Conservation (phyloP, 2,113 vertebrate species). For the Emydura subglobosa region DNA sequence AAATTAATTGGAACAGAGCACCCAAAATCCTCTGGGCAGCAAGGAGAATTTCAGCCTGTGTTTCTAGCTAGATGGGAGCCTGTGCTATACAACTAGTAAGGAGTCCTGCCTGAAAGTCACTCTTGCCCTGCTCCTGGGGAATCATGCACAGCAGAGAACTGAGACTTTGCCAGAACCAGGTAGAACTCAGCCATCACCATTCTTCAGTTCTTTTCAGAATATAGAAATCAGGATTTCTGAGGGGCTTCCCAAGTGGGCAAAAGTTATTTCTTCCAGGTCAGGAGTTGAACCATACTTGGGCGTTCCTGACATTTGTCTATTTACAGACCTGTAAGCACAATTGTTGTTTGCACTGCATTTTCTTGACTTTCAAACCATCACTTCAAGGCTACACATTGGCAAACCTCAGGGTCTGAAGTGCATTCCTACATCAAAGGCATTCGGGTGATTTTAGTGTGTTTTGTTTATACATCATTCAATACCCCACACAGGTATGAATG, state of each 20-base stretch:
- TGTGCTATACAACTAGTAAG: neutral
- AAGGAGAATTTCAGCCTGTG: neutral
- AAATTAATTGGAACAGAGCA: constrained; percentile 68
- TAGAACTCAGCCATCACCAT: neutral
- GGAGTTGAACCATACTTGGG: neutral
- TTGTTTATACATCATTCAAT: neutral
- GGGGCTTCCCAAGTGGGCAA: constrained; percentile 36
- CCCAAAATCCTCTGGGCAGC: constrained; percentile 9
- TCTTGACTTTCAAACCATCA: constrained; percentile 19
- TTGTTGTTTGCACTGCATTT: constrained; percentile 3
- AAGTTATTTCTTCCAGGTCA: neutral
- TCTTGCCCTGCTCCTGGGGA: neutral
- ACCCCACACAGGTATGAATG: neutral
- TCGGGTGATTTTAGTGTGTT: neutral
- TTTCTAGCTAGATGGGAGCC: neutral
- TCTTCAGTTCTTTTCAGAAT: constrained; percentile 9
- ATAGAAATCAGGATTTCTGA: constrained; percentile 5
- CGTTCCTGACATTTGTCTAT: neutral
- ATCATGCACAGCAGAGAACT: neutral
- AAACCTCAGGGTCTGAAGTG: neutral
- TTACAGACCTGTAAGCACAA: neutral
- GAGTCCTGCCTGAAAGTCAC: constrained; percentile 10
- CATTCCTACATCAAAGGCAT: neutral
- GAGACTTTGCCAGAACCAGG: neutral
- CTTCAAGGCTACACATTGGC: neutral